phyloP scores from a whole-genome alignment of 2,888 invertebrate genomes.

The Macrophya alboannulata region DNA sequence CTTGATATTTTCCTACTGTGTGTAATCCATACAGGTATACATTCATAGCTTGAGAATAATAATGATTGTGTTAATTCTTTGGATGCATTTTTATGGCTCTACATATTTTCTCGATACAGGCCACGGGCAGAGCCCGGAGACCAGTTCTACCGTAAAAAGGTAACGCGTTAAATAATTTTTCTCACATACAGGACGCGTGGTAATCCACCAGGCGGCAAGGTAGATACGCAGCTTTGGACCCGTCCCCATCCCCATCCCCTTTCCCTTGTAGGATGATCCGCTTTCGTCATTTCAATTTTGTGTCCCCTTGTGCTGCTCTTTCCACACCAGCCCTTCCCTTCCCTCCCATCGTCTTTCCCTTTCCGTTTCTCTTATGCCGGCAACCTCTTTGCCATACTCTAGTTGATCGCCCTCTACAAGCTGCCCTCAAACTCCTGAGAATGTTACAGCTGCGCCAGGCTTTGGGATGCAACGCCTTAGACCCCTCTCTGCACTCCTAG shows the following conservation, averaged over 20 bases:
- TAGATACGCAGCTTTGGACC: conserved; percentile 36
- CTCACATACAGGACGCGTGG: conserved; percentile 10
- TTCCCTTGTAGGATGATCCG: conserved; percentile 69
- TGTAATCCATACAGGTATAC: background rate
- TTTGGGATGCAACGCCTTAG: conserved; percentile 46
- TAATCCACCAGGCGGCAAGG: conserved; percentile 42
- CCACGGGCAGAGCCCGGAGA: background rate
- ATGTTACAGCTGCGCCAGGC: conserved; percentile 46
- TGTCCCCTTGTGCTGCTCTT: conserved; percentile 69
- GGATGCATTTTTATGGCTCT: conserved; percentile 14
- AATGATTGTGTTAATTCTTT: conserved; percentile 16
- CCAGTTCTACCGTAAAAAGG: background rate
- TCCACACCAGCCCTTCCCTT: conserved; percentile 25
- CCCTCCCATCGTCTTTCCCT: background rate
- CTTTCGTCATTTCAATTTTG: conserved; percentile 77
- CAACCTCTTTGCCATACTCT: conserved; percentile 47
- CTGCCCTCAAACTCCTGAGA: conserved; percentile 53
- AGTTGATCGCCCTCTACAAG: conserved; percentile 41
- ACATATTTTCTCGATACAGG: background rate
- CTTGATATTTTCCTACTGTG: conserved; percentile 5
- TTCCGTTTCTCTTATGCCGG: background rate
- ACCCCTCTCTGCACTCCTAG: background rate
- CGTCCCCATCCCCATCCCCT: background rate
- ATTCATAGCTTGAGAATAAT: conserved; percentile 10
- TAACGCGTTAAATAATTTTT: conserved; percentile 17